These are phyloP conservation scores for Eristalis tenax DNA, from an alignment of 2,888 invertebrate species.

Conservation along the genomic window DNA sequence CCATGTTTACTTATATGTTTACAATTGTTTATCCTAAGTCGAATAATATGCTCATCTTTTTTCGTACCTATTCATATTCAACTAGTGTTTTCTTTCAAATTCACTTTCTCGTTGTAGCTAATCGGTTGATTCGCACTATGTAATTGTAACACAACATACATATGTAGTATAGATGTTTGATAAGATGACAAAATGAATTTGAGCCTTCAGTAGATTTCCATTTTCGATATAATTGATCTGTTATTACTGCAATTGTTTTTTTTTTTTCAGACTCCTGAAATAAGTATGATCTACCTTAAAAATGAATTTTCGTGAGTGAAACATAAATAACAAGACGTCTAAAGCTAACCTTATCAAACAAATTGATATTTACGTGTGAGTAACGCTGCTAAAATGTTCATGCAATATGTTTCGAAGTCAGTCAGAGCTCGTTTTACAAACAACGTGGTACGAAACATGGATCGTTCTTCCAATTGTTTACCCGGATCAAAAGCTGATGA, in stretches of 20 bases:
- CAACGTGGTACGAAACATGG: conserved; percentile 25
- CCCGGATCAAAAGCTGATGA: not conserved
- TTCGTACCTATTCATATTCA: not conserved
- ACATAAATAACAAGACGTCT: not conserved
- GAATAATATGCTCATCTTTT: no score
- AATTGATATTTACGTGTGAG: not conserved
- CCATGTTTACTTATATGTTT: no score
- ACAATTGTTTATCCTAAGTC: no score
- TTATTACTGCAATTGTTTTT: not conserved
- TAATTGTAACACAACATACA: not conserved
- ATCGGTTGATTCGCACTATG: not conserved
- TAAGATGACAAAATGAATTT: no score
- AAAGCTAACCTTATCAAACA: not conserved
- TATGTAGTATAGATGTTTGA: no score
- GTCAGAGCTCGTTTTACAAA: conserved; percentile 40
- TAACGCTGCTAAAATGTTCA: conserved; percentile 41
- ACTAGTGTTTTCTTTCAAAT: not conserved
- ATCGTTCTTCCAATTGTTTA: not conserved
- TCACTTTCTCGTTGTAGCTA: not conserved
- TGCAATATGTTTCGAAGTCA: conserved; percentile 40
- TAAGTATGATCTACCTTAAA: not conserved
- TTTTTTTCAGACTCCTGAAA: not conserved
- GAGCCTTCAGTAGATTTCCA: no score
- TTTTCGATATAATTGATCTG: no score
- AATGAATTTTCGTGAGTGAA: not conserved